Conservation (phyloP, 2,888 invertebrate species). For the Rambutsinella grinnellia region DNA sequence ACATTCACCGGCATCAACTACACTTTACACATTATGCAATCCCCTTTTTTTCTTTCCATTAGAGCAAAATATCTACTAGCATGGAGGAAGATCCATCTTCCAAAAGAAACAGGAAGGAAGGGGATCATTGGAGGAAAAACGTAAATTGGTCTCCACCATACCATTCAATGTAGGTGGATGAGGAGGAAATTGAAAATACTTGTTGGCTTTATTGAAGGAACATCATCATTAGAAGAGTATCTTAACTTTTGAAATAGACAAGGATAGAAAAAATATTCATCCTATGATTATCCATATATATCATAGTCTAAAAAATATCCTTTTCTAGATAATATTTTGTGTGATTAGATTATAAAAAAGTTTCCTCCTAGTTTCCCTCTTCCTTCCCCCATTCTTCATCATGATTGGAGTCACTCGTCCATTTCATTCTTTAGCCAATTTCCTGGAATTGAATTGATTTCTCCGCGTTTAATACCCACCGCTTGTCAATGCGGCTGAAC, state of each 20-base stretch:
- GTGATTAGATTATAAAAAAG: neutral
- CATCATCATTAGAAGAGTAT: neutral
- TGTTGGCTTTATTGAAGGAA: neutral
- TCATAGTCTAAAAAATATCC: too few species aligned
- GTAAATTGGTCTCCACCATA: neutral
- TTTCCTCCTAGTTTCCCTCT: neutral
- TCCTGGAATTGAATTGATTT: constrained; percentile 45
- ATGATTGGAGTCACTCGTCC: constrained; percentile 13
- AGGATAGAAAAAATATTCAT: too few species aligned
- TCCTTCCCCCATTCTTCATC: constrained; percentile 22
- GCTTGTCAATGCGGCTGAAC: neutral
- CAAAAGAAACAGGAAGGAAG: neutral
- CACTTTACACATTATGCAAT: neutral
- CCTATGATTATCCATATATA: too few species aligned
- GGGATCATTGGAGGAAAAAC: constrained; percentile 6
- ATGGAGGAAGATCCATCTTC: neutral
- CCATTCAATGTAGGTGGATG: neutral
- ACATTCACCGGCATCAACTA: neutral
- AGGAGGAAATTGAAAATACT: constrained; percentile 43
- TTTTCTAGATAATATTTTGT: too few species aligned
- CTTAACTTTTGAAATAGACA: neutral
- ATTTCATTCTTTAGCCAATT: constrained; percentile 30
- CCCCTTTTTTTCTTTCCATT: neutral
- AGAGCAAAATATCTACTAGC: neutral
- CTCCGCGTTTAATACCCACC: neutral